Evolutionary conservation across 2,888 invertebrate species (phyloP), one percentile per base, ranked within the genome.

Genomic region (Latrodectus hesperus): DNA sequence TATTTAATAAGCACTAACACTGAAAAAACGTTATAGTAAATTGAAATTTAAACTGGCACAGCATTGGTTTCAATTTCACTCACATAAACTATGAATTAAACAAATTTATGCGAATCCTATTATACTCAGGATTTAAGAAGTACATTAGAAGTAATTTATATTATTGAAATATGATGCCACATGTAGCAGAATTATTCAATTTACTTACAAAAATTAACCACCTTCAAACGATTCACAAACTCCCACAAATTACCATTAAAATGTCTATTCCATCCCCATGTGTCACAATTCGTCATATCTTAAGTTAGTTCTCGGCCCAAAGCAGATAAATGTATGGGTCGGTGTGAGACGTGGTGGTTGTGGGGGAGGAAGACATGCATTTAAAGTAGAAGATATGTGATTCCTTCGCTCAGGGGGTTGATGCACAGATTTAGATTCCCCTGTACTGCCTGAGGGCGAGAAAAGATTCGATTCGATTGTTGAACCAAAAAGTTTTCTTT

Each of bases 361-460:
- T 38, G 12, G 72, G 64, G 72, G 72, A n/a, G 79, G 53, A n/a
- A 60, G n/a, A 60, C 68, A 55, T 68, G 83, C 55, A 51, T 83
- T 77, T 83, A 71, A 60, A 83, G 83, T 60, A 76, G 70, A 83
- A 83, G 83, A 83, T 76, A 84, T 78, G 73, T 14, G 55, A 77
- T 77, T 67, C 78, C 72, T 53, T 14, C 77, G 12, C 60, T 60
- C 73, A n/a, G 72, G 70, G 71, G 73, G 78, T 38, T 71, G 60
- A 64, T 75, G 73, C 78, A 51, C 77, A 77, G 84, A 84, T 84
- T 84, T 76, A 65, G 84, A 84, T 78, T 78, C 73, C 67, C 65
- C 78, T 53, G 22, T 52, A 12, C 16, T 38, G 77, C 77, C 77
- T 9, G 51, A 16, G 67, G 78, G 49, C 73, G 38, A 49, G 14